A percentile compares a stretch with the other conserved stretches of the same genome.
These are phyloP conservation scores for Drosophila simulans DNA, from an alignment of 1,140 invertebrate species.

Conservation along the genomic window DNA sequence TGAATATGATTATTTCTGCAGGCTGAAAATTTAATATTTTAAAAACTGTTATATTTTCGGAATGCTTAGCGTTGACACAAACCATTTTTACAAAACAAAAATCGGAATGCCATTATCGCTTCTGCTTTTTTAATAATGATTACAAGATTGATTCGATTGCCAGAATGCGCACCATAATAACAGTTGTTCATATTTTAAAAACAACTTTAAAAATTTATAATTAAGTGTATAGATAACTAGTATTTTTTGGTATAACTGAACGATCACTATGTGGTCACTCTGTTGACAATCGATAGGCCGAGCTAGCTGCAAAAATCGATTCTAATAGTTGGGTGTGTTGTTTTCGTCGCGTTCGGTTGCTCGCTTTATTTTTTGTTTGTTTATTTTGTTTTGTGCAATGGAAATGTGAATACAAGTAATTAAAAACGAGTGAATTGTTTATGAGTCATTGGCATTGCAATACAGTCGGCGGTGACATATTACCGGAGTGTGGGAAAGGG, in stretches of 20 bases:
- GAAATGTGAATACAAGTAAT: slow-evolving; percentile 29
- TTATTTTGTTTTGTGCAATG: slow-evolving; percentile 10
- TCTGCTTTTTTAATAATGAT: too few relatives aligned
- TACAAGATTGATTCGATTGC: too few relatives aligned
- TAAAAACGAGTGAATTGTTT: slow-evolving; percentile 5
- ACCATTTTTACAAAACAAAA: too few relatives aligned
- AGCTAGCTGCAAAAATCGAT: slow-evolving; percentile 8
- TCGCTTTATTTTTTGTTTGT: slow-evolving; percentile 22
- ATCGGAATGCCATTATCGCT: too few relatives aligned
- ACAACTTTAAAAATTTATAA: too few relatives aligned
- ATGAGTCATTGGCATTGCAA: slow-evolving; percentile 19
- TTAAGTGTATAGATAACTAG: background rate
- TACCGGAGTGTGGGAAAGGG: slow-evolving; percentile 11
- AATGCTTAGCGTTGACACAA: too few relatives aligned
- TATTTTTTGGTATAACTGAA: background rate
- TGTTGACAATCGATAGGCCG: background rate
- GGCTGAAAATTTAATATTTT: background rate
- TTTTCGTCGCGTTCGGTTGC: slow-evolving; percentile 33
- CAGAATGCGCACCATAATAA: too few relatives aligned
- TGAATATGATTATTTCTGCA: background rate
- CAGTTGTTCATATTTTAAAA: too few relatives aligned
- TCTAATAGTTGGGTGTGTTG: slow-evolving; percentile 30
- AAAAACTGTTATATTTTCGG: too few relatives aligned
- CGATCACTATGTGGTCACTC: slow-evolving; percentile 5
- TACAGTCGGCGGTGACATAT: background rate